Percentiles rank a stretch among this genome's conserved stretches.
Conservation (phyloP, 2,797 vertebrate genomes). For the Amblyraja radiata region DNA sequence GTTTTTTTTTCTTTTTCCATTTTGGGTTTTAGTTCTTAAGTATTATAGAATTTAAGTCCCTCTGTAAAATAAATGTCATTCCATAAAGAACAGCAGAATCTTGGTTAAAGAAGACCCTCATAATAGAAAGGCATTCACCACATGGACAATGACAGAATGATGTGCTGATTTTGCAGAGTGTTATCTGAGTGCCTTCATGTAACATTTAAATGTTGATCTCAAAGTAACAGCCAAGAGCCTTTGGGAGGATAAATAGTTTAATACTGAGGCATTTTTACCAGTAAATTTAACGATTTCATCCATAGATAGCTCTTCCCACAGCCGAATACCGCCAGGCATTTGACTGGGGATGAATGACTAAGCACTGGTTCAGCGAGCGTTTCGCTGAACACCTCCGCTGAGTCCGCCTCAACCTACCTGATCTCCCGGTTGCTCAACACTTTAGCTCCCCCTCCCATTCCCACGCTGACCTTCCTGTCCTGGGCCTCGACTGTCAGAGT, state of each 20-base stretch:
- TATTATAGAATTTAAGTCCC: background rate
- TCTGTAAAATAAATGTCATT: background rate
- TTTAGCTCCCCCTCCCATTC: too few relatives aligned
- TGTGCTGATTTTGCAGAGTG: constrained; percentile 7
- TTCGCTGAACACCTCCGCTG: too few relatives aligned
- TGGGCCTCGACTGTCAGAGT: too few relatives aligned
- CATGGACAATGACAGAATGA: background rate
- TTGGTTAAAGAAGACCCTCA: background rate
- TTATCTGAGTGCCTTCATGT: constrained; percentile 19
- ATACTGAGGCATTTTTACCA: background rate
- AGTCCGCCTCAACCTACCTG: too few relatives aligned
- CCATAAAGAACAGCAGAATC: background rate
- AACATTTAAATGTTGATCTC: constrained; percentile 6
- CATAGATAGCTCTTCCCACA: constrained; percentile 8
- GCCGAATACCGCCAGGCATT: background rate
- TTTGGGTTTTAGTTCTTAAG: background rate
- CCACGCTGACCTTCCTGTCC: too few relatives aligned
- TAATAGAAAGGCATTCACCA: constrained; percentile 11
- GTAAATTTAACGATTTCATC: constrained; percentile 9
- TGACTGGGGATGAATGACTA: background rate
- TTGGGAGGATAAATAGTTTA: background rate
- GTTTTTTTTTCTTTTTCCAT: background rate
- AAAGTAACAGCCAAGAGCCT: background rate
- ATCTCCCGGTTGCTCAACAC: too few relatives aligned
- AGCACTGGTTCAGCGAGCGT: too few relatives aligned